Conservation (phyloP, 1,140 invertebrate genomes). For the Papilio polyxenes region DNA sequence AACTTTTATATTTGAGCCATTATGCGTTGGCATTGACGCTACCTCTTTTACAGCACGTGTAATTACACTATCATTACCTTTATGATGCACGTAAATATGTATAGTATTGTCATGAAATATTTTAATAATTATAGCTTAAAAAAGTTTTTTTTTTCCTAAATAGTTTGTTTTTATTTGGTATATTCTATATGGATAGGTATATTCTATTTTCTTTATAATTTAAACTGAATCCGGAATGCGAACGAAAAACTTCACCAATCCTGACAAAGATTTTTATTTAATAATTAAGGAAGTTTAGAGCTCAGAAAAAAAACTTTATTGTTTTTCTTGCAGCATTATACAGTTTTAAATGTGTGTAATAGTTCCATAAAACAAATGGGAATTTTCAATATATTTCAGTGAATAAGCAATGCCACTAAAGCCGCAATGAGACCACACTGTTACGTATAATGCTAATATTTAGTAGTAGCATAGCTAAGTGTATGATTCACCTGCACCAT, state of each 20-base stretch:
- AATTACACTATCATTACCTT: conserved; percentile 1
- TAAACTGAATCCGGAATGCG: too few species aligned
- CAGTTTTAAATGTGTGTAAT: neutral
- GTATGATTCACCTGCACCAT: neutral
- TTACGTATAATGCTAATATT: neutral
- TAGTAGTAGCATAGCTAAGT: too few species aligned
- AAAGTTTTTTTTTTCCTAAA: neutral
- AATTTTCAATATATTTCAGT: neutral
- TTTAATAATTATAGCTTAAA: neutral
- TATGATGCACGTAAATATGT: conserved; percentile 9
- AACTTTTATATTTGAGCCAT: conserved; percentile 24
- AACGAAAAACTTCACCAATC: too few species aligned
- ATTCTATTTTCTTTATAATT: too few species aligned
- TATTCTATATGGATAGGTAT: too few species aligned
- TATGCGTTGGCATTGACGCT: conserved; percentile 19
- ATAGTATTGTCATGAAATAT: neutral
- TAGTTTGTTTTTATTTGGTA: neutral
- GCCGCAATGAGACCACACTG: neutral
- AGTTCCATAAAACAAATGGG: neutral
- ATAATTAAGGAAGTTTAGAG: too few species aligned
- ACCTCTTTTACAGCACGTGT: conserved; percentile 15
- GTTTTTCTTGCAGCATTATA: neutral
- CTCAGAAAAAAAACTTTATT: too few species aligned
- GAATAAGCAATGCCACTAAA: neutral
- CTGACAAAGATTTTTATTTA: too few species aligned